phyloP scores from a whole-genome alignment of 1,140 invertebrate genomes.

The Zelostemma sp. region DNA sequence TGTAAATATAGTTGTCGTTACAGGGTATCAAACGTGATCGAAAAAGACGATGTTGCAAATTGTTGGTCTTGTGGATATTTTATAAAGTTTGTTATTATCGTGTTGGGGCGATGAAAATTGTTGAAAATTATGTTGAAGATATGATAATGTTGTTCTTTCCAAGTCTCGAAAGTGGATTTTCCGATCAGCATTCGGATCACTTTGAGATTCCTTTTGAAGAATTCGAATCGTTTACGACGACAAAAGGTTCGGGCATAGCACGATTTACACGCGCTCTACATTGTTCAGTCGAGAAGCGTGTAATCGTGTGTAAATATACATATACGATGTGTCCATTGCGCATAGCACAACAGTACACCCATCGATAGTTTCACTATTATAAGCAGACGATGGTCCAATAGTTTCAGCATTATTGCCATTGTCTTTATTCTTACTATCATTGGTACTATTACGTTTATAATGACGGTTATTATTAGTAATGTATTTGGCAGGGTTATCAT shows the following conservation, averaged over 20 bases:
- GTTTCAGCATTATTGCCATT: constrained; percentile 57
- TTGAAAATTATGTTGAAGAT: too few relatives aligned
- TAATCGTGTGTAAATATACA: constrained; percentile 47
- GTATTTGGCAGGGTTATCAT: constrained; percentile 71
- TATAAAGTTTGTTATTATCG: constrained; percentile 7
- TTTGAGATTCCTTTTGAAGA: constrained; percentile 40
- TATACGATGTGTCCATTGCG: constrained; percentile 32
- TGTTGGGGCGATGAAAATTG: too few relatives aligned
- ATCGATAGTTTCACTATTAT: constrained; percentile 53
- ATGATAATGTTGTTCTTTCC: neutral
- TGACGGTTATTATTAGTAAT: constrained; percentile 69
- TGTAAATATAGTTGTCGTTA: constrained; percentile 26
- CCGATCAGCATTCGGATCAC: constrained; percentile 34
- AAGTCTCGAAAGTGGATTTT: constrained; percentile 3
- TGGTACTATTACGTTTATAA: constrained; percentile 60
- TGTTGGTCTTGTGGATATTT: constrained; percentile 7
- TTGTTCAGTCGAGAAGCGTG: constrained; percentile 19
- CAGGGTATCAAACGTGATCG: constrained; percentile 28
- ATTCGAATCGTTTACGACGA: constrained; percentile 24
- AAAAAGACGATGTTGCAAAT: constrained; percentile 9
- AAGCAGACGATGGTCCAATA: constrained; percentile 54
- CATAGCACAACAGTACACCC: constrained; percentile 39
- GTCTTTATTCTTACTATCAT: constrained; percentile 57
- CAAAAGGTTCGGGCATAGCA: constrained; percentile 44
- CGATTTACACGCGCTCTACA: constrained; percentile 17